Conservation (phyloP, 2,113 vertebrate species). For the Syngnathus scovelli region DNA sequence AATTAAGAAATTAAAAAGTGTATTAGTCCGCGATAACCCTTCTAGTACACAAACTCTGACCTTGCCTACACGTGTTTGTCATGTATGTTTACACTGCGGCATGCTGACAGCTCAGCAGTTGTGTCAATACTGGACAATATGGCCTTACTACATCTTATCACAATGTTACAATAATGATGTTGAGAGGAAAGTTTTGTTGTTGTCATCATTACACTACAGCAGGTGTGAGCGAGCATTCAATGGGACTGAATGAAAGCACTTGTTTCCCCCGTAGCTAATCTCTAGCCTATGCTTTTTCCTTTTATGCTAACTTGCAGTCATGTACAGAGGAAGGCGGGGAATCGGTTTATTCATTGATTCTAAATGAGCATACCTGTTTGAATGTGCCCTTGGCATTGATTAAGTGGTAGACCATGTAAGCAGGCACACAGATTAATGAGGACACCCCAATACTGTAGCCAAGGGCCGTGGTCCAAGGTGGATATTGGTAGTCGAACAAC, state of each 20-base stretch:
- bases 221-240: not conserved
- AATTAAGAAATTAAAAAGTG: no score
- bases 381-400: constrained; percentile 83
- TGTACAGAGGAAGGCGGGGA: not conserved
- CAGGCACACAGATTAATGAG: constrained; percentile 89
- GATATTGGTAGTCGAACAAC: constrained; percentile 86
- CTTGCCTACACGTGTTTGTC: constrained; percentile 4
- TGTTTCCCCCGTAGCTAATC: constrained; percentile 20
- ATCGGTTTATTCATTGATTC: not conserved
- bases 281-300: constrained; percentile 24
- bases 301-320: constrained; percentile 37
- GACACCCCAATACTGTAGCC: constrained; percentile 94
- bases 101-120: constrained; percentile 37
- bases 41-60: constrained; percentile 1
- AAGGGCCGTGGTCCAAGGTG: constrained; percentile 84
- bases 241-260: not conserved
- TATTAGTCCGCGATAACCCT: no score
- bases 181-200: not conserved
- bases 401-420: constrained; percentile 85
- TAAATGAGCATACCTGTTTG: constrained; percentile 81
- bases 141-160: constrained; percentile 8
- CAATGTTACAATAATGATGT: not conserved
- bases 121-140: constrained; percentile 42
- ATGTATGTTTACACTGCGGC: constrained; percentile 4
- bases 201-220: not conserved